Conservation (phyloP, 35 echinoderm and acorn worm species). For the Eucidaris tribuloides region DNA sequence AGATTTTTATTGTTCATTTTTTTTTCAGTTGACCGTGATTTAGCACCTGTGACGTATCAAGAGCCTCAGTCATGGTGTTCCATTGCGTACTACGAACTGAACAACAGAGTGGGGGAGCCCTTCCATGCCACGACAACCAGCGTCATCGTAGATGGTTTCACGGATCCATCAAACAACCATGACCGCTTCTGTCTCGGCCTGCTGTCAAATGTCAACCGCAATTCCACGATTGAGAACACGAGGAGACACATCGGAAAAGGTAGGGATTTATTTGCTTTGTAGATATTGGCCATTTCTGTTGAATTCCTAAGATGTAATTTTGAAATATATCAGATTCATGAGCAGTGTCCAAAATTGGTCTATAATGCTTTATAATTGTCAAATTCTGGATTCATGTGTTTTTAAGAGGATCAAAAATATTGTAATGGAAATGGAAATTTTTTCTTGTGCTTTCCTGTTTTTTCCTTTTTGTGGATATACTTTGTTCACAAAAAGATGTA, state of each 20-base stretch:
- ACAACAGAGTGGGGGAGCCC: constrained; percentile 94
- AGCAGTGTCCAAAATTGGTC: background rate
- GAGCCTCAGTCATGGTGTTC: constrained; percentile 97
- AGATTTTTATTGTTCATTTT: background rate
- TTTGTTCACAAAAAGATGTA: no score
- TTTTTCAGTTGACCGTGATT: constrained; percentile 44
- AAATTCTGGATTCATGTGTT: background rate
- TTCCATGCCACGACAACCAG: constrained; percentile 97
- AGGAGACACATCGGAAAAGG: constrained; percentile 99
- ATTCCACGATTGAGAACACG: constrained; percentile 99
- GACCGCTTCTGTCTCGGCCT: constrained; percentile 97
- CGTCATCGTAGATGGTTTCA: constrained; percentile 99
- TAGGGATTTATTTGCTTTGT: background rate
- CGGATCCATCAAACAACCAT: constrained; percentile 91
- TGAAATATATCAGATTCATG: background rate
- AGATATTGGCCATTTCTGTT: background rate
- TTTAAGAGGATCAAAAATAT: background rate
- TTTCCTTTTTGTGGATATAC: no score
- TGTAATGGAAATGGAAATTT: background rate
- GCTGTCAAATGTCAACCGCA: constrained; percentile 97
- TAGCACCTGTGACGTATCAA: constrained; percentile 88
- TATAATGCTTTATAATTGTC: background rate
- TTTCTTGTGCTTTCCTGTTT: no score
- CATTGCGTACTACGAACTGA: constrained; percentile 97
- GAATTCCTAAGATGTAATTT: background rate